These are phyloP conservation scores for Amphiprion clarkii DNA, from an alignment of 2,797 vertebrate genomes.

Conservation along the genomic window DNA sequence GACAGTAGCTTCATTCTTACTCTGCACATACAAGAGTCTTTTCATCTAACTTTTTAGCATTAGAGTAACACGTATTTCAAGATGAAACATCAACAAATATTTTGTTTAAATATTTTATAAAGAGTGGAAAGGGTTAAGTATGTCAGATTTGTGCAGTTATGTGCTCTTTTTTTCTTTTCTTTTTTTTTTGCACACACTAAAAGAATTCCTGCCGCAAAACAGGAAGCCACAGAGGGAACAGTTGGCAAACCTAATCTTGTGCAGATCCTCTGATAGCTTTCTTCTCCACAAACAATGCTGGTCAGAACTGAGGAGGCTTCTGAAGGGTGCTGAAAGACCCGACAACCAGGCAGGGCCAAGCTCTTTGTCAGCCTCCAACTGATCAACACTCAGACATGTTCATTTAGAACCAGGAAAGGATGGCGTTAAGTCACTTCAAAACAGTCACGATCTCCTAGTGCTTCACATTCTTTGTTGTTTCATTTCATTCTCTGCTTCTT, in stretches of 20 bases:
- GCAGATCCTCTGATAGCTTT: constrained; percentile 88
- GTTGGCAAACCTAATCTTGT: constrained; percentile 89
- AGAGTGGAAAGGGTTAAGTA: constrained; percentile 72
- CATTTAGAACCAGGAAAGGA: constrained; percentile 45
- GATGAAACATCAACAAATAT: not conserved
- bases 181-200: constrained; percentile 81
- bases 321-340: constrained; percentile 65
- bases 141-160: constrained; percentile 56
- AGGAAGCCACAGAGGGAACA: constrained; percentile 89
- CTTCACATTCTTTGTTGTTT: constrained; percentile 6
- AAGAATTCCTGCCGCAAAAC: constrained; percentile 91
- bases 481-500: constrained; percentile 1
- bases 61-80: not conserved
- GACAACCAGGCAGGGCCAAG: constrained; percentile 55
- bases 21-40: too few species aligned
- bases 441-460: not conserved
- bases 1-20: not conserved
- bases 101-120: too few species aligned
- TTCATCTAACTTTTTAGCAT: too few species aligned
- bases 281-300: constrained; percentile 79
- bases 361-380: constrained; percentile 45
- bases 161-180: constrained; percentile 41
- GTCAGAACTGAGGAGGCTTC: constrained; percentile 59
- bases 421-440: constrained; percentile 23
- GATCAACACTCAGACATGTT: constrained; percentile 54